These are phyloP conservation scores for Acrocephalus arundinaceus DNA, from an alignment of 2,113 vertebrate species.

Conservation along the genomic window DNA sequence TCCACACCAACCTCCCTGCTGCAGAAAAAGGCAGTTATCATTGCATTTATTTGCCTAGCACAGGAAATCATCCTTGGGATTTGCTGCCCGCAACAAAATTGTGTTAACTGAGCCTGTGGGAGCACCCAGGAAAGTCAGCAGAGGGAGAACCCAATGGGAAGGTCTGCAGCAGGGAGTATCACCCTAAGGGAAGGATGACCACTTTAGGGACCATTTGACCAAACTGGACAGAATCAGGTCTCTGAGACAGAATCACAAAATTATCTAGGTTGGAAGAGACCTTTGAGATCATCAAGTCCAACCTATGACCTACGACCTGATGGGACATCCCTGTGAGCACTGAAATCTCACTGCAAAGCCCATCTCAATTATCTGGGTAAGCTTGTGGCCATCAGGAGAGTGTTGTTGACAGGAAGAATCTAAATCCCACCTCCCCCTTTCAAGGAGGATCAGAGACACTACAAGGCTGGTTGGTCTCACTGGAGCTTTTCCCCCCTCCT, in stretches of 20 bases:
- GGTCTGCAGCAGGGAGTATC: neutral
- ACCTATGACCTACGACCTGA: neutral
- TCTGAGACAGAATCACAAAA: neutral
- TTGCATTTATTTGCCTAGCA: neutral
- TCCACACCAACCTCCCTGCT: neutral
- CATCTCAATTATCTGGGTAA: neutral
- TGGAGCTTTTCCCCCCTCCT: neutral
- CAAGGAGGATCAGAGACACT: neutral
- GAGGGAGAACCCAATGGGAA: neutral
- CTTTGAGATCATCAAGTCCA: neutral
- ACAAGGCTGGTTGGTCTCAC: neutral
- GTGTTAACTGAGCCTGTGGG: fast-evolving
- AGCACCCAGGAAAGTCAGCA: neutral
- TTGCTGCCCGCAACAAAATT: neutral
- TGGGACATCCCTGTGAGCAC: fast-evolving
- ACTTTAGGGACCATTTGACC: neutral
- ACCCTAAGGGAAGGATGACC: neutral
- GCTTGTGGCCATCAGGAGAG: neutral
- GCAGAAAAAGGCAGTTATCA: neutral
- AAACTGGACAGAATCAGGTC: neutral
- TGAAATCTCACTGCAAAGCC: neutral
- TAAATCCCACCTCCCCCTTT: neutral
- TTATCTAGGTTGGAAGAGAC: neutral
- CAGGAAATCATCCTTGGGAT: neutral
- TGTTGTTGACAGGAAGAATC: neutral